phyloP scores from a whole-genome alignment of 2,113 vertebrate species.

The Microtus oregoni region DNA sequence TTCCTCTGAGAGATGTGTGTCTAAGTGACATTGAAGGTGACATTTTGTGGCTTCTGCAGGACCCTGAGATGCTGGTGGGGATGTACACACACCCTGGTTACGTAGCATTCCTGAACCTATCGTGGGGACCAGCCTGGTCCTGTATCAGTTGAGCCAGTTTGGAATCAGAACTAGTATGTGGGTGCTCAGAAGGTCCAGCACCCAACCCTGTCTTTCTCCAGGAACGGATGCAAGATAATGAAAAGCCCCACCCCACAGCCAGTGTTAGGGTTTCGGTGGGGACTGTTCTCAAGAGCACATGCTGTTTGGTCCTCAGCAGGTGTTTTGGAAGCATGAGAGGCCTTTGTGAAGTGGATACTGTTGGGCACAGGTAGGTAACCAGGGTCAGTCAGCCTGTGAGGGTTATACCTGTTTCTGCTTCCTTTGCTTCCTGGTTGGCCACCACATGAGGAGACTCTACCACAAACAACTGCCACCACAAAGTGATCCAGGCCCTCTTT shows the following conservation, averaged over 20 bases:
- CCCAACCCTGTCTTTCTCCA: neutral
- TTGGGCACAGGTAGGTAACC: neutral
- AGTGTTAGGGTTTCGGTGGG: neutral
- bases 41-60: neutral
- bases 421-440: neutral
- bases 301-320: neutral
- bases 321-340: neutral
- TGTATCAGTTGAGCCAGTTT: neutral
- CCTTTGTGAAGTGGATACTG: neutral
- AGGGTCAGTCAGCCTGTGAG: neutral
- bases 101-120: neutral
- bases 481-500: neutral
- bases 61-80: neutral
- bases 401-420: neutral
- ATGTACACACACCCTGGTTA: neutral
- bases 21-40: neutral
- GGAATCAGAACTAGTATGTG: rapidly evolving
- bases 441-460: neutral
- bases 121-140: no score
- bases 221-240: neutral
- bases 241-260: rapidly evolving
- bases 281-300: neutral
- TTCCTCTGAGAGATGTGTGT: neutral
- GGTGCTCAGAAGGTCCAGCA: no score
- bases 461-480: neutral